phyloP scores from a whole-genome alignment of 2,888 invertebrate genomes.

The Dione vanillae region DNA sequence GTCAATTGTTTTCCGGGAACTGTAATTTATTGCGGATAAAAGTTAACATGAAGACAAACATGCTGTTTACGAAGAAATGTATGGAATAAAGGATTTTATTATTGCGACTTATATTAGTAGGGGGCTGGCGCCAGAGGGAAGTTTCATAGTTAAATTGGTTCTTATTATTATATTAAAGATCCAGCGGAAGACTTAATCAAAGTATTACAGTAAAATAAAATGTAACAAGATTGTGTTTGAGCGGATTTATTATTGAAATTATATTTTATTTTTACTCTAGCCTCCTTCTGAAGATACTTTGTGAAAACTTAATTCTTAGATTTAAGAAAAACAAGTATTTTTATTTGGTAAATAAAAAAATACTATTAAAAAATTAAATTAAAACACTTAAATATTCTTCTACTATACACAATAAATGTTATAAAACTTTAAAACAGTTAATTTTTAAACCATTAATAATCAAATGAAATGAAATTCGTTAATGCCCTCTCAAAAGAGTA shows the following conservation, averaged over 20 bases:
- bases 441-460: constrained; percentile 27
- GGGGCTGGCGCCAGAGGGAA: constrained; percentile 45
- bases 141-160: constrained; percentile 30
- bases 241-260: no score
- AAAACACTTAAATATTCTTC: no score
- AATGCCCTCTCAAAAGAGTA: constrained; percentile 32
- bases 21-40: constrained; percentile 42
- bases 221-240: no score
- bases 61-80: constrained; percentile 41
- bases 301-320: neutral
- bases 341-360: no score
- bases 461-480: constrained; percentile 32
- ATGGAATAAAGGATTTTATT: constrained; percentile 44
- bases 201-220: neutral
- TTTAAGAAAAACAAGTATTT: no score
- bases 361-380: no score
- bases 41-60: constrained; percentile 41
- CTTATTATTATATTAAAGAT: constrained; percentile 20
- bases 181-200: constrained; percentile 4
- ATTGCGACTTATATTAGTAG: constrained; percentile 38
- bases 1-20: constrained; percentile 38
- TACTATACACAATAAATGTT: no score
- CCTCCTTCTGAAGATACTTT: neutral
- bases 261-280: no score
- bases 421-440: neutral